Evolutionary conservation across 1,140 invertebrate species (phyloP).

Genomic region (Drosophila ogumai): DNA sequence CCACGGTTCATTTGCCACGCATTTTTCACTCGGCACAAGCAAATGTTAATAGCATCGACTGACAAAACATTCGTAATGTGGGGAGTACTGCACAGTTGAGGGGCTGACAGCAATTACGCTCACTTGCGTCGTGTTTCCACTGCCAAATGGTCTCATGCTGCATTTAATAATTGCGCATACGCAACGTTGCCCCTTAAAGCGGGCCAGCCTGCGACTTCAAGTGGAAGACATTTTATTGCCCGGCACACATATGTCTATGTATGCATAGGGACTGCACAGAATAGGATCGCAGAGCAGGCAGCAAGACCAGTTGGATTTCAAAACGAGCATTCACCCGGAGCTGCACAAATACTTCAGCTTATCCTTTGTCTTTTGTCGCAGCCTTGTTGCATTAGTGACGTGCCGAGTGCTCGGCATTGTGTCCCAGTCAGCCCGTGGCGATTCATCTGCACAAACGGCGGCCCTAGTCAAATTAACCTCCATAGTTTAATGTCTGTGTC

Average conservation of each 20-base stretch:
- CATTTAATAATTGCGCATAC: conserved; percentile 82
- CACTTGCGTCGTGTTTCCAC: conserved; percentile 57
- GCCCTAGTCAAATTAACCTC: conserved; percentile 76
- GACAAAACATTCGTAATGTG: conserved; percentile 47
- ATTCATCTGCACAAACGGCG: conserved; percentile 60
- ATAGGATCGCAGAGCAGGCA: conserved; percentile 30
- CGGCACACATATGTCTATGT: conserved; percentile 16
- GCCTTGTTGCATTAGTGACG: conserved; percentile 35
- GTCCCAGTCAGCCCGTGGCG: conserved; percentile 49
- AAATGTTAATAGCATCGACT: conserved; percentile 57
- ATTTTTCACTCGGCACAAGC: conserved; percentile 37
- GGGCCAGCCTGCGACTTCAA: conserved; percentile 47
- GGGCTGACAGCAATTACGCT: conserved; percentile 66
- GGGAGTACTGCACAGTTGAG: not conserved
- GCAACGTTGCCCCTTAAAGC: conserved; percentile 74
- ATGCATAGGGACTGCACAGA: conserved; percentile 1
- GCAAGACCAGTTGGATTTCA: conserved; percentile 21
- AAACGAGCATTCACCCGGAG: conserved; percentile 35
- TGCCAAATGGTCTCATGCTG: conserved; percentile 62
- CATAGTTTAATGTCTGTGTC: conserved; percentile 68
- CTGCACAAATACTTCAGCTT: conserved; percentile 35
- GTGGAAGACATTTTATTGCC: conserved; percentile 62
- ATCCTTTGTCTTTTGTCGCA: conserved; percentile 45
- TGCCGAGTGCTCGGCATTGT: conserved; percentile 57
- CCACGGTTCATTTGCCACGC: conserved; percentile 35